Percentiles rank a stretch among this genome's conserved stretches.
phyloP scores from a whole-genome alignment of 2,888 invertebrate genomes.

The Philonicus albiceps region DNA sequence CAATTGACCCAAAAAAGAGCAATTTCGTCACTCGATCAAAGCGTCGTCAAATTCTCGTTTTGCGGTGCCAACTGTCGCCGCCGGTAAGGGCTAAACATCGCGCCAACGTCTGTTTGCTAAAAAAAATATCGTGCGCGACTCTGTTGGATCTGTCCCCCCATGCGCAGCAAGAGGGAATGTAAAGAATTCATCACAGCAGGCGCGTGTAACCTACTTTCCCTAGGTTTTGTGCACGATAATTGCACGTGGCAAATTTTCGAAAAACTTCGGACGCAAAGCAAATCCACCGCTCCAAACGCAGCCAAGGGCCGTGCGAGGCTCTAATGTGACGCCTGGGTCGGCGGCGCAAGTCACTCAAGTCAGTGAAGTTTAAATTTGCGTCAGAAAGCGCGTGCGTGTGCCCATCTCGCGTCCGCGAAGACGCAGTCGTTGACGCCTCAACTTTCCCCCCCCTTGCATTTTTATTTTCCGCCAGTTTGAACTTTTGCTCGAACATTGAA shows the following conservation, averaged over 20 bases:
- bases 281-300: neutral
- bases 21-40: slow-evolving; percentile 28
- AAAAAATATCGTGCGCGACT: neutral
- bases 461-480: neutral
- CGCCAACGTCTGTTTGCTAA: slow-evolving; percentile 7
- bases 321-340: neutral
- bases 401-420: neutral
- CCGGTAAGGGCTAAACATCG: neutral
- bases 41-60: slow-evolving; percentile 4
- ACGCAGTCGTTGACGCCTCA: neutral
- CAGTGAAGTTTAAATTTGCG: neutral
- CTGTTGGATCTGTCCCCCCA: neutral
- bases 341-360: neutral
- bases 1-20: slow-evolving; percentile 10
- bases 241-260: slow-evolving; percentile 41
- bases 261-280: neutral
- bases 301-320: neutral
- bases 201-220: slow-evolving; percentile 44
- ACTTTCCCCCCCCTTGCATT: neutral
- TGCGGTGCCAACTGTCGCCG: neutral
- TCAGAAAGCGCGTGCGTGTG: neutral
- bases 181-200: neutral
- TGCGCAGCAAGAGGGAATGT: neutral
- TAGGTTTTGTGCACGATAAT: slow-evolving; percentile 40
- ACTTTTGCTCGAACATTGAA: neutral